Conservation (phyloP, 37 sponge, comb jelly and placozoan species). For the Chondrilla cf. caribensis region DNA sequence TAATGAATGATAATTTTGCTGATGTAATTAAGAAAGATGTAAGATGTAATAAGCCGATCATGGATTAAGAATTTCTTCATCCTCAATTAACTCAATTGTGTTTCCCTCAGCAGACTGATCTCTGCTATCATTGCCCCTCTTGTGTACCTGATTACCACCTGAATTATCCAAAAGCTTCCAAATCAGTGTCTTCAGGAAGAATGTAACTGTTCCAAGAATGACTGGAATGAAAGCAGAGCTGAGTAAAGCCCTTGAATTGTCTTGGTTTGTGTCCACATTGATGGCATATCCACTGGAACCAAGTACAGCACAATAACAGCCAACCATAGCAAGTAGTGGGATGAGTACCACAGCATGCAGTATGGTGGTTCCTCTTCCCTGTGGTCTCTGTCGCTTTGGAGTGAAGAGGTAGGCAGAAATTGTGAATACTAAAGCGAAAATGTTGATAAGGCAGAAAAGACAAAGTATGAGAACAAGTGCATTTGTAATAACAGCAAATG, state of each 20-base stretch:
- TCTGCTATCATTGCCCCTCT: no score
- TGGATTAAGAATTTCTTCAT: no score
- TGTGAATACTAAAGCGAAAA: background rate
- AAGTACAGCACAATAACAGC: background rate
- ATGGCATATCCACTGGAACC: background rate
- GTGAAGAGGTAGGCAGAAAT: background rate
- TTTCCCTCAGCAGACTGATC: no score
- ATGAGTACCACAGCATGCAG: background rate
- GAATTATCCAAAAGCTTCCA: background rate
- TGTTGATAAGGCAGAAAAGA: background rate
- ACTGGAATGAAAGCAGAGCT: background rate
- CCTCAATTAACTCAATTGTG: no score
- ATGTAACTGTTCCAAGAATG: background rate
- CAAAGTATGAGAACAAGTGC: background rate
- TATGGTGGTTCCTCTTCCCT: background rate
- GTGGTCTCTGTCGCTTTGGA: background rate
- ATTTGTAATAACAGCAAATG: background rate
- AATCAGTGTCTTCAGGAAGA: background rate
- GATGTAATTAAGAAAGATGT: no score
- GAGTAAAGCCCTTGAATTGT: background rate
- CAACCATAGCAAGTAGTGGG: background rate
- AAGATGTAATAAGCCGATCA: no score
- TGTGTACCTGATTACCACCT: no score
- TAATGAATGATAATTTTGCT: no score
- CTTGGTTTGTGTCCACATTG: background rate